Percentiles rank a stretch among this genome's conserved stretches.
These are phyloP conservation scores for Zeuzera pyrina DNA, from an alignment of 2,888 invertebrate genomes.

Conservation along the genomic window DNA sequence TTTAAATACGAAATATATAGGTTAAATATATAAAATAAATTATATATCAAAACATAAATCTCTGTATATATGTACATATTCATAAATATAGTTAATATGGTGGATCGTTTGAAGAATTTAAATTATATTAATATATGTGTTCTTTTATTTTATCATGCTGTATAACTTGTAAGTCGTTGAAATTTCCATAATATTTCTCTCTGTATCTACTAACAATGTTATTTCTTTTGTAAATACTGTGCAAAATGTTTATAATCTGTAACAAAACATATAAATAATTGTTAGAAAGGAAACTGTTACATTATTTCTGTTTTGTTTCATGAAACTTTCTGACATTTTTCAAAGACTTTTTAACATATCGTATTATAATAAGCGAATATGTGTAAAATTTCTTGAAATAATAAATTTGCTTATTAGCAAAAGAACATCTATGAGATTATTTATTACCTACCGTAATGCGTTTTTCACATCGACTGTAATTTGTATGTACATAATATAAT, in stretches of 20 bases:
- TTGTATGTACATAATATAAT: too few species aligned
- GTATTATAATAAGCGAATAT: conserved; percentile 50
- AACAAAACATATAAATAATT: background rate
- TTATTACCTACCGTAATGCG: too few species aligned
- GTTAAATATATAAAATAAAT: conserved; percentile 11
- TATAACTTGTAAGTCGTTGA: too few species aligned
- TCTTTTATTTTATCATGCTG: background rate
- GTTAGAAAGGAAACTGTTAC: too few species aligned
- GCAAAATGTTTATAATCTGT: too few species aligned
- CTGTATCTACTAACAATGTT: too few species aligned
- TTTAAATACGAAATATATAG: background rate
- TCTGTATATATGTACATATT: conserved; percentile 23
- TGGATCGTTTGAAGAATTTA: background rate
- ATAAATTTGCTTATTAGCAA: conserved; percentile 66
- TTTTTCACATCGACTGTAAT: too few species aligned
- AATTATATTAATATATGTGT: conserved; percentile 5
- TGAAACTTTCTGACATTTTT: conserved; percentile 30
- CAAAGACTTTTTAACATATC: conserved; percentile 69
- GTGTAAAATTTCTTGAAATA: conserved; percentile 55
- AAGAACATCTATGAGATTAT: conserved; percentile 13
- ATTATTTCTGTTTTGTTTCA: too few species aligned
- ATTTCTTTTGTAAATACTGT: too few species aligned
- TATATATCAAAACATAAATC: too few species aligned
- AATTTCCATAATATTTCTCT: too few species aligned
- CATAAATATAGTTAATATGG: conserved; percentile 5